Conservation (phyloP, 23 tunicate species). For the Oikopleura dioica region DNA sequence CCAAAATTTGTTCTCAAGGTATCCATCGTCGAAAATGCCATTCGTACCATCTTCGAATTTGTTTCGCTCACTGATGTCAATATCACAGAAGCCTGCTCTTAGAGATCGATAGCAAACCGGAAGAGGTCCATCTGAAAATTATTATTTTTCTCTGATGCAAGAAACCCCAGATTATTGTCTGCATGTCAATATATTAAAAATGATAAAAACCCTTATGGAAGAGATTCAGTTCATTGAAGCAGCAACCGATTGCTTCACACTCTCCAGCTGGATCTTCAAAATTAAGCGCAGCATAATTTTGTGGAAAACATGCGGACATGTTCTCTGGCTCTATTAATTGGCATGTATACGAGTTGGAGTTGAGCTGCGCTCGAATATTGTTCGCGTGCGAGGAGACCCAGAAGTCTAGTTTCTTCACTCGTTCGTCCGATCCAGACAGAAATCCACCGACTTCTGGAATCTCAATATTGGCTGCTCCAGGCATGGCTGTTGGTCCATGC, state of each 20-base stretch:
- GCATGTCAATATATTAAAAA: too few species aligned
- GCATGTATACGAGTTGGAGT: constrained; percentile 1
- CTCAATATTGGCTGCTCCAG: neutral
- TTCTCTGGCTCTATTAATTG: neutral
- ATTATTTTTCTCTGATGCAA: too few species aligned
- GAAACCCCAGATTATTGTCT: too few species aligned
- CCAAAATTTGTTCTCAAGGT: neutral
- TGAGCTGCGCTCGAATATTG: neutral
- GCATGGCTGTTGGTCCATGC: constrained; percentile 11
- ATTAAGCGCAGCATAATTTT: neutral
- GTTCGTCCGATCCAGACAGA: neutral
- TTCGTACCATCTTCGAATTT: too few species aligned
- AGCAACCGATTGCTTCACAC: neutral
- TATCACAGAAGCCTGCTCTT: neutral
- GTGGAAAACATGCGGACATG: neutral
- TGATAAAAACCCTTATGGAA: too few species aligned
- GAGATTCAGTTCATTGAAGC: neutral
- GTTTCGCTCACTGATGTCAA: neutral
- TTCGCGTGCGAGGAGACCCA: neutral
- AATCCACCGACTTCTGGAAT: constrained; percentile 12
- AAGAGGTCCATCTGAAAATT: neutral
- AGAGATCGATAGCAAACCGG: constrained; percentile 10
- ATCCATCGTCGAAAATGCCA: too few species aligned
- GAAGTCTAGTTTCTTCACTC: neutral
- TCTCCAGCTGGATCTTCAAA: neutral